Percentiles rank a stretch among this genome's conserved stretches.
Evolutionary conservation across 2,797 vertebrate genomes (phyloP).

Genomic region (Muraenolepis orangiensis): DNA sequence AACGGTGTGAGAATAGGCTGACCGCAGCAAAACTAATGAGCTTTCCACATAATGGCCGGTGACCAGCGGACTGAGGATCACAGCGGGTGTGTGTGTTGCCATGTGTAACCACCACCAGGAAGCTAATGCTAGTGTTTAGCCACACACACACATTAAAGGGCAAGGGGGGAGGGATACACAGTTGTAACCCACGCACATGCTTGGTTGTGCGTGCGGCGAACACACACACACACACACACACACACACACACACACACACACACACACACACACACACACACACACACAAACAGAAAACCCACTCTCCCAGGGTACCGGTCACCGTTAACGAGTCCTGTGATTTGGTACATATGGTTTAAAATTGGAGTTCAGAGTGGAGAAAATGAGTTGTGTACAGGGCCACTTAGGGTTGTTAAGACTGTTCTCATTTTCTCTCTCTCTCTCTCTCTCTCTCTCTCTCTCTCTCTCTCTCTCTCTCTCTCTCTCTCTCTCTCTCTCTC

Average conservation of each 20-base stretch:
- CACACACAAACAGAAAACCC: background rate
- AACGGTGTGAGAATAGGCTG: background rate
- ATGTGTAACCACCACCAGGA: background rate
- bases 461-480: conserved; percentile 5
- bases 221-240: background rate
- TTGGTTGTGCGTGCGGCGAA: no score
- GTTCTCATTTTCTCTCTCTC: conserved; percentile 27
- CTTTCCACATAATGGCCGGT: background rate
- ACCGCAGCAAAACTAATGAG: background rate
- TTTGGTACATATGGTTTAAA: conserved; percentile 55
- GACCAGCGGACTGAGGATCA: background rate
- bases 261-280: background rate
- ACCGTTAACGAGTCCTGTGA: conserved; percentile 51
- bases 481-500: conserved; percentile 6
- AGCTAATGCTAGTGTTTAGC: conserved; percentile 19
- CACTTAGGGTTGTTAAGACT: conserved; percentile 63
- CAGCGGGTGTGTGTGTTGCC: background rate
- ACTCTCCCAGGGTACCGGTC: background rate
- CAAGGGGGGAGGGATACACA: background rate
- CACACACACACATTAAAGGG: background rate
- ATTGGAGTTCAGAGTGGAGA: conserved; percentile 65
- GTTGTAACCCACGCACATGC: background rate
- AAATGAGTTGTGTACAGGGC: conserved; percentile 50
- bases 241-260: conserved; percentile 3
- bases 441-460: conserved; percentile 24